Conservation (phyloP, 2,113 vertebrate species). For the Gopherus evgoodei region DNA sequence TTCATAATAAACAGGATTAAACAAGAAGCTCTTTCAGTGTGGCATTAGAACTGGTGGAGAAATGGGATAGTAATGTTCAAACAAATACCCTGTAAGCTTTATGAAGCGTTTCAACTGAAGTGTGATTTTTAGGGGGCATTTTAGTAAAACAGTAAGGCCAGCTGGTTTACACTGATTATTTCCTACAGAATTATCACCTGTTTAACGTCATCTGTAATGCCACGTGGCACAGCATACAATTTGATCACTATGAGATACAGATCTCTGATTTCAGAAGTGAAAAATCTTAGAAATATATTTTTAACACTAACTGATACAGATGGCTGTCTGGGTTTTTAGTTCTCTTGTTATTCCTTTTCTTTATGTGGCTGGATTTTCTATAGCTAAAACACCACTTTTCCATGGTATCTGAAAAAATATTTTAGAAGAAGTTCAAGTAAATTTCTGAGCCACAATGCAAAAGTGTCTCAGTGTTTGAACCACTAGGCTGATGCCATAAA, state of each 20-base stretch:
- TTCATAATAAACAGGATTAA: not conserved
- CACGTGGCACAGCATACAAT: no score
- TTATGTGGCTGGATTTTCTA: not conserved
- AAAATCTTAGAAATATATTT: no score
- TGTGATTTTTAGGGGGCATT: not conserved
- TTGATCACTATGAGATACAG: no score
- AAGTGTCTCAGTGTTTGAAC: not conserved
- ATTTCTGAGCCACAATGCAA: not conserved
- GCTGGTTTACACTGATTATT: not conserved
- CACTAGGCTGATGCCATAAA: not conserved
- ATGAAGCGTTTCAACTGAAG: not conserved
- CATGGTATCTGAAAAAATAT: not conserved
- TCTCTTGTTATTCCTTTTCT: not conserved
- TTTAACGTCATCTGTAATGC: no score
- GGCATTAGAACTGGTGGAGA: not conserved
- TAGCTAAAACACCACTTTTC: not conserved
- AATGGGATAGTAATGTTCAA: not conserved
- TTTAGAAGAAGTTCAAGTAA: not conserved
- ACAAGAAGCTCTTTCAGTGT: not conserved
- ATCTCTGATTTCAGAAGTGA: no score
- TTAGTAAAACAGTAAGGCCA: not conserved
- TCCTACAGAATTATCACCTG: no score
- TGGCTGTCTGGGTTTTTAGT: no score
- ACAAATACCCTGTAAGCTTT: not conserved
- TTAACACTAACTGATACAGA: no score